phyloP scores from a whole-genome alignment of 2,888 invertebrate species.

The Campopleginae sp. region DNA sequence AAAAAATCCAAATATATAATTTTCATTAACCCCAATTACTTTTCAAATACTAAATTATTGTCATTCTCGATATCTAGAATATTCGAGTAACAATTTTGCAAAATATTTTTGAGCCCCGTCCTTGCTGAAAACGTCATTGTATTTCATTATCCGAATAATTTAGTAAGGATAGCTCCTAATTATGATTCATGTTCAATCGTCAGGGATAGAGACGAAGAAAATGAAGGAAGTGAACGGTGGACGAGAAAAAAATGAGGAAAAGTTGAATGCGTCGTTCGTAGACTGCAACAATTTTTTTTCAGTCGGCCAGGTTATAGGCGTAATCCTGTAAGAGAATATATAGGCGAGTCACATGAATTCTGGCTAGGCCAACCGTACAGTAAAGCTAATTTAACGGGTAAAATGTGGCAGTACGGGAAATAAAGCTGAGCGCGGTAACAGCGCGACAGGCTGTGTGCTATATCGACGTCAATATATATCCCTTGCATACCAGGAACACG shows the following conservation, averaged over 20 bases:
- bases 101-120: too few relatives aligned
- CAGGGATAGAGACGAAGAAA: neutral
- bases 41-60: too few relatives aligned
- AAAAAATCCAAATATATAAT: too few relatives aligned
- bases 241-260: neutral
- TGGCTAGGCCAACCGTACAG: constrained; percentile 47
- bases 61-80: too few relatives aligned
- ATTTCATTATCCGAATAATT: neutral
- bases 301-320: neutral
- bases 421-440: constrained; percentile 73
- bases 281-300: neutral
- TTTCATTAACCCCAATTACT: too few relatives aligned
- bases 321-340: constrained; percentile 8
- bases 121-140: too few relatives aligned
- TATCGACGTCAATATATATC: constrained; percentile 65
- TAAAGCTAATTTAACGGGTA: constrained; percentile 79
- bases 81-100: too few relatives aligned
- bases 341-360: constrained; percentile 75
- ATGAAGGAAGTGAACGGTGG: neutral
- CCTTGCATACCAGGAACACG: constrained; percentile 57
- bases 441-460: constrained; percentile 57
- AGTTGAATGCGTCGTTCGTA: neutral
- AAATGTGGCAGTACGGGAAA: constrained; percentile 78
- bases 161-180: neutral
- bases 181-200: neutral